phyloP scores from a whole-genome alignment of 1,140 invertebrate genomes.

The Eulimnadia texana region DNA sequence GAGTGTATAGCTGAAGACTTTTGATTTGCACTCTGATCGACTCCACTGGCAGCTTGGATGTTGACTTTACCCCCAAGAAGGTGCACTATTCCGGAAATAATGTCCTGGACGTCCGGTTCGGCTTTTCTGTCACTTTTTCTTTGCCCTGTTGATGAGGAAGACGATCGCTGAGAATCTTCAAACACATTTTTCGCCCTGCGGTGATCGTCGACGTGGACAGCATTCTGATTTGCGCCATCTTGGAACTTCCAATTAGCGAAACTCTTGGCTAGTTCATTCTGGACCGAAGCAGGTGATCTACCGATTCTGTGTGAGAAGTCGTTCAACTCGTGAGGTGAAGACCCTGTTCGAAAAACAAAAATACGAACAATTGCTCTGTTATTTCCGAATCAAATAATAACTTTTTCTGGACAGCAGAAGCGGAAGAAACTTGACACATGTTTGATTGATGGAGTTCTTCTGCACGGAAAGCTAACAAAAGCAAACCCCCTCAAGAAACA shows the following conservation, averaged over 20 bases:
- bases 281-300: background rate
- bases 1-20: slow-evolving; percentile 13
- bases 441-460: background rate
- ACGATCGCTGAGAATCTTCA: background rate
- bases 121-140: slow-evolving; percentile 23
- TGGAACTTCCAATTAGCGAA: background rate
- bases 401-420: no score
- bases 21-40: slow-evolving; percentile 4
- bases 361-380: no score
- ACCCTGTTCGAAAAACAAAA: background rate
- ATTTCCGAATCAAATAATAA: no score
- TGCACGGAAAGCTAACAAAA: background rate
- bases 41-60: slow-evolving; percentile 20
- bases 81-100: slow-evolving; percentile 78
- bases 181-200: background rate
- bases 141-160: no score
- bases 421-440: no score
- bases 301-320: background rate
- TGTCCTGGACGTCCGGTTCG: slow-evolving; percentile 73
- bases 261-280: background rate
- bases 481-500: no score
- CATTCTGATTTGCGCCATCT: background rate
- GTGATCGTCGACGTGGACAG: background rate
- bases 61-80: slow-evolving; percentile 74
- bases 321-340: background rate